Conservation (phyloP, 2,797 vertebrate species). For the Schizopygopsis malacanthus region DNA sequence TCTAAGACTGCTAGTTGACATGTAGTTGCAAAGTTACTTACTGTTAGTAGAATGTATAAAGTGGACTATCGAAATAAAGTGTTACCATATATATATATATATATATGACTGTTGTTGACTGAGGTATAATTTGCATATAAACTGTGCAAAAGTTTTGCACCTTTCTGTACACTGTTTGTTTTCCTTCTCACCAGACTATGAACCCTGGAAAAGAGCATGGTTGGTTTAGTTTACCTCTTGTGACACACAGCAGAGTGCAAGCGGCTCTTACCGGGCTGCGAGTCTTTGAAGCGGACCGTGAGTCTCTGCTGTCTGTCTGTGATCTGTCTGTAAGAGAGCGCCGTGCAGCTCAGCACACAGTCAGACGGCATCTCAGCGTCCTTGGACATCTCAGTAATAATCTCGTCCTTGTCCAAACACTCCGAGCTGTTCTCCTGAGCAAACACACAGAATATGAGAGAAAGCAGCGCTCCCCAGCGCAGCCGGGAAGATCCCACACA, state of each 20-base stretch:
- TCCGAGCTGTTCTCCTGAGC: constrained; percentile 55
- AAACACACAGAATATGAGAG: constrained; percentile 56
- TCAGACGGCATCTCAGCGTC: constrained; percentile 54
- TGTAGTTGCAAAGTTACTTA: too few species aligned
- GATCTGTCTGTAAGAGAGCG: constrained; percentile 68
- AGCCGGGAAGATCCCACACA: constrained; percentile 59
- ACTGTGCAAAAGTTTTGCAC: not conserved
- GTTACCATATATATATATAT: too few species aligned
- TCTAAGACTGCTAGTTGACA: too few species aligned
- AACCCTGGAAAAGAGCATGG: not conserved
- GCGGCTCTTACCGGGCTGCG: constrained; percentile 67
- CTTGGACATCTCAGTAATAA: constrained; percentile 56
- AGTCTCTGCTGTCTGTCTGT: constrained; percentile 62
- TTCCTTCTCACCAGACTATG: not conserved
- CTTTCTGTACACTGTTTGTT: not conserved
- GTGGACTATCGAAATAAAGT: too few species aligned
- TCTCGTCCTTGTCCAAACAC: constrained; percentile 66
- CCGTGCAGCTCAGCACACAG: constrained; percentile 74
- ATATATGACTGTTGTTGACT: not conserved
- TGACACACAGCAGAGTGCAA: not conserved
- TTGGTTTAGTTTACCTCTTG: not conserved
- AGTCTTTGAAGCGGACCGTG: constrained; percentile 70
- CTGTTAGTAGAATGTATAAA: too few species aligned
- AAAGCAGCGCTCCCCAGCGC: constrained; percentile 60
- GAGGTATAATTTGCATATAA: not conserved